Percentiles rank a stretch among this genome's conserved stretches.
Conservation (phyloP, 2,113 vertebrate genomes). For the Ceyx melanurus region DNA sequence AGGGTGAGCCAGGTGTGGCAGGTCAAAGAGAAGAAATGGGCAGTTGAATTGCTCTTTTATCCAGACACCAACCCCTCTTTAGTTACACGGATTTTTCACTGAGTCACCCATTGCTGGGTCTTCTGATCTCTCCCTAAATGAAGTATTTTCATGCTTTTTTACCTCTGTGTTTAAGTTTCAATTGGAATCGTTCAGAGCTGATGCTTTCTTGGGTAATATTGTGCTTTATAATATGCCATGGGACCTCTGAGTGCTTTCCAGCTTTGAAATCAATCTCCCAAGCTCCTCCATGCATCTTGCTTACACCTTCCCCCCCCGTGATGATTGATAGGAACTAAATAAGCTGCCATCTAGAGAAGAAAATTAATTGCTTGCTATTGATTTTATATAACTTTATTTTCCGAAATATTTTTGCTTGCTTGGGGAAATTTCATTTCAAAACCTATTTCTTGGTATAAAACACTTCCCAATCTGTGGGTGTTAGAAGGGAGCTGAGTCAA, state of each 20-base stretch:
- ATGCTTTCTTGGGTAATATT: neutral
- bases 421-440: neutral
- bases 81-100: neutral
- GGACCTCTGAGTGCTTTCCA: constrained; percentile 1
- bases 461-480: neutral
- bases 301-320: constrained; percentile 23
- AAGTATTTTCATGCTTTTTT: neutral
- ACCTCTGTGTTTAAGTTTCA: neutral
- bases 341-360: constrained; percentile 57
- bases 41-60: neutral
- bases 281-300: constrained; percentile 53
- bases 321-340: constrained; percentile 64
- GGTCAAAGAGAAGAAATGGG: constrained; percentile 27
- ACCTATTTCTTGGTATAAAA: neutral
- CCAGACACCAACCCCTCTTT: neutral
- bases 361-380: constrained; percentile 58
- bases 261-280: constrained; percentile 51
- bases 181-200: constrained; percentile 2
- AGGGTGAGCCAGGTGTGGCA: constrained; percentile 21
- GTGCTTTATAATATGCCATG: neutral
- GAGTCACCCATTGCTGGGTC: neutral
- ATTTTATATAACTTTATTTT: constrained; percentile 38
- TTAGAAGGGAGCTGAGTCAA: neutral
- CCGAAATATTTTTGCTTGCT: neutral
- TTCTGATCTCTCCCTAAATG: neutral